Percentiles rank a stretch among this genome's conserved stretches.
Conservation (phyloP, 2,113 vertebrate species). For the Scomber colias region DNA sequence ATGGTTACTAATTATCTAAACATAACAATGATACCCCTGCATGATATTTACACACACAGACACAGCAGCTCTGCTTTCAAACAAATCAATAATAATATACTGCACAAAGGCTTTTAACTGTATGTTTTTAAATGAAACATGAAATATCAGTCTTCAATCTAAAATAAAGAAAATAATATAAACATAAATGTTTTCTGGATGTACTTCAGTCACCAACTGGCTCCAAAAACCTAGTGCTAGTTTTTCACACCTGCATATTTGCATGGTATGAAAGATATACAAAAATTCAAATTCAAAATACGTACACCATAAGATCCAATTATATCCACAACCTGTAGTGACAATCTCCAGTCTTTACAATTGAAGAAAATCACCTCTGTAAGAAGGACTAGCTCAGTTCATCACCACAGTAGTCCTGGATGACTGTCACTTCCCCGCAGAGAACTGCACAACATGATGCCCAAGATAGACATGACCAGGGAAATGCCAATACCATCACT, state of each 20-base stretch:
- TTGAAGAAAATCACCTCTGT: neutral
- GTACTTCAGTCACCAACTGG: neutral
- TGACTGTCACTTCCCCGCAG: constrained; percentile 16
- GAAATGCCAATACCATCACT: neutral
- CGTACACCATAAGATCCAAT: constrained; percentile 1
- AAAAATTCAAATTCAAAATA: neutral
- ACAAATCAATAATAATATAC: constrained; percentile 9
- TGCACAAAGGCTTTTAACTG: constrained; percentile 4
- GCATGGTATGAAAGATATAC: too few relatives aligned
- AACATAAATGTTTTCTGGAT: neutral
- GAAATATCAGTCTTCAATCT: neutral
- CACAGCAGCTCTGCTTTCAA: constrained; percentile 6
- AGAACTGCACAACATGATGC: constrained; percentile 16
- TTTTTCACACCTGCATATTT: too few relatives aligned
- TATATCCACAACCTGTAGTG: neutral
- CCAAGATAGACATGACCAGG: constrained; percentile 9
- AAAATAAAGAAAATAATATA: constrained; percentile 2
- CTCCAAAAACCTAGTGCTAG: neutral
- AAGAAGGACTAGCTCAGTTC: too few relatives aligned
- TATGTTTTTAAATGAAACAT: neutral
- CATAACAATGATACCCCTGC: constrained; percentile 8
- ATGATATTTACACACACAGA: neutral
- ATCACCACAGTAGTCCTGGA: neutral
- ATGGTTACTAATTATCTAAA: neutral
- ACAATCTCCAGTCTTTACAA: neutral